Base-by-base conservation (phyloP, 1,140 invertebrate species). In the Temnothorax curvispinosus region DNA sequence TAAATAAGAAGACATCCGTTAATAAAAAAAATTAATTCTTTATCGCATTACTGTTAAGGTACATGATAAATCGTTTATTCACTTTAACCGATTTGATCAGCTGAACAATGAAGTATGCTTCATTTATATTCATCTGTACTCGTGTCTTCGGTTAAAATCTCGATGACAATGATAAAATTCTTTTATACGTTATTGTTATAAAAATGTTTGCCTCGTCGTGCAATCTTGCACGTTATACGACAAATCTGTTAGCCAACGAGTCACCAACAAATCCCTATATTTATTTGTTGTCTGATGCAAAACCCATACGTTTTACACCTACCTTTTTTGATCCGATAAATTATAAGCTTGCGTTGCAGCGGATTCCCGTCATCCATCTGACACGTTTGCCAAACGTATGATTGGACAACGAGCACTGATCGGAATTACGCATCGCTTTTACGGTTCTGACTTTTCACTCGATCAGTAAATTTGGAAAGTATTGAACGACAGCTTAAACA, bases 281-380 rank as follows among this genome's bases (percentile, higher is more conserved):
- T 95, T 95, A 94, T 95, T 93, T 93, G 93, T 94, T 92, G 90
- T 87, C 92, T 91, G 88, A 90, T 93, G 92, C 93, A 93, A 93
- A 94, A 94, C 91, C 92, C 92, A 93, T 91, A 89, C 91, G 87
- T 93, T 93, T 94, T 93, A 89, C 93, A 93, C 92, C 93, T 93
- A 93, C 92, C 93, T 94, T 95, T 95, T 95, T 94, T 88, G 90
- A 94, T 94, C 93, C 93, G 91, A 93, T 95, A 94, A 95, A 94
- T 95, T 94, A 95, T 94, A 92, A 91, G 90, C 89, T 92, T 93
- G 91, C 91, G 89, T 92, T 93, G 91, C 89, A 91, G 86, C 91
- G 91, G 92, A 93, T 94, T 89, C 90, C 91, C 89, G 92, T 94
- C 93, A 91, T 69, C 65, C 74, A 71, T 82, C 78, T 91, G 92